Evolutionary conservation across 1,140 invertebrate genomes (phyloP), one percentile per base, ranked within the genome.

Genomic region (Tribolium castaneum): DNA sequence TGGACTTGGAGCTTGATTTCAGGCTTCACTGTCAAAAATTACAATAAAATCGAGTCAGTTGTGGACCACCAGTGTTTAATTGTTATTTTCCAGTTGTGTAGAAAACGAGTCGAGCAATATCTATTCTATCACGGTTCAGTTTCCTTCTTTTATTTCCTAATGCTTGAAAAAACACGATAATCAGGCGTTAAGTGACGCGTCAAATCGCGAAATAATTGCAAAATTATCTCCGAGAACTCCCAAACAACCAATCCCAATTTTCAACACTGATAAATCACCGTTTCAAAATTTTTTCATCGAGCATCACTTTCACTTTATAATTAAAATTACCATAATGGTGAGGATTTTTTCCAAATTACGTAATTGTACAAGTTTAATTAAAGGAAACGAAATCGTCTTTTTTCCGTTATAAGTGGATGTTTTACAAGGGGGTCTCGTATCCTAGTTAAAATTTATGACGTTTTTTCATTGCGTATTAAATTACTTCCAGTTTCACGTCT

Each of bases 381-480:
- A 19, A 19, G 13, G 13, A 16, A 54, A 12, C 25, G 59, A 66
- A 66, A 34, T 66, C 30, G n/a, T 14, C 6, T 66, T 66, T 66
- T 12, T 30, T 66, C 14, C 4, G 9, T 3, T 62, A 34, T 66
- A 66, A 66, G 34, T 66, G 34, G 34, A 66, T n/a, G 59, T 66
- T 66, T 66, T 66, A 66, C 59, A 66, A 66, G 59, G 59, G 59
- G 59, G n/a, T 59, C 54, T 35, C 25, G 22, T 7, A 12, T 66
- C 1, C 34, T 66, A 66, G 59, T 34, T 66, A 66, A 66, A 66
- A 66, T 66, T 66, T 66, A 66, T 66, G 59, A 66, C 59, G 59
- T 66, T 66, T 66, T 52, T 66, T 66, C 35, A 66, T 66, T 9
- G 34, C 25, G 59, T 66, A 66, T 66, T 66, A 66, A 66, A 66